These are phyloP conservation scores for Bombus balteatus DNA, from an alignment of 1,140 invertebrate genomes.

Conservation along the genomic window DNA sequence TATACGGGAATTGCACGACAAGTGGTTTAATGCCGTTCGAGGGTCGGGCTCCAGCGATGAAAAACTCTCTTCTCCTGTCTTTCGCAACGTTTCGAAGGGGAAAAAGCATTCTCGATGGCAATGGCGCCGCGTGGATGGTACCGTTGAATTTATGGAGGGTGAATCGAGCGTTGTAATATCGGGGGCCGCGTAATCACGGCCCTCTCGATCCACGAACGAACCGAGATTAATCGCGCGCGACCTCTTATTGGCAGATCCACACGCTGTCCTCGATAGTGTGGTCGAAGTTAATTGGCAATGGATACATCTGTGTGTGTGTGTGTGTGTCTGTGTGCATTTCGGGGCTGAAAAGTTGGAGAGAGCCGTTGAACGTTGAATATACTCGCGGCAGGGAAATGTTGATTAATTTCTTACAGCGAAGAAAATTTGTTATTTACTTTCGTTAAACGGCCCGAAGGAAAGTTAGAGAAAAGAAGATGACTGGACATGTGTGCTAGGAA, in stretches of 20 bases:
- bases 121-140: conserved; percentile 2
- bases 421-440: not conserved
- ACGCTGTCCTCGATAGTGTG: not conserved
- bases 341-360: not conserved
- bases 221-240: conserved; percentile 39
- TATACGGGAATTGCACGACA: conserved; percentile 12
- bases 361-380: not conserved
- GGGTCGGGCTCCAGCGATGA: not conserved
- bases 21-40: conserved; percentile 38
- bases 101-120: not conserved
- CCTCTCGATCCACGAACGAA: conserved; percentile 21
- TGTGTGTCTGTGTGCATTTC: not conserved
- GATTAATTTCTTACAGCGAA: not conserved
- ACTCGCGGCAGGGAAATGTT: not conserved
- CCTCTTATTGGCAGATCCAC: conserved; percentile 22
- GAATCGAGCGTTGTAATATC: conserved; percentile 27
- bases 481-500: no score
- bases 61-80: not conserved
- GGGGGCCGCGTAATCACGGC: conserved; percentile 26
- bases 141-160: conserved; percentile 34
- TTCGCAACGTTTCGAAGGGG: not conserved
- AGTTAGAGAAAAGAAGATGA: no score
- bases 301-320: conserved; percentile 1
- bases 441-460: no score
- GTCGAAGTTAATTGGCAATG: not conserved